Evolutionary conservation across 2,888 invertebrate genomes (phyloP).

Genomic region (Leptopilina drosophilae): DNA sequence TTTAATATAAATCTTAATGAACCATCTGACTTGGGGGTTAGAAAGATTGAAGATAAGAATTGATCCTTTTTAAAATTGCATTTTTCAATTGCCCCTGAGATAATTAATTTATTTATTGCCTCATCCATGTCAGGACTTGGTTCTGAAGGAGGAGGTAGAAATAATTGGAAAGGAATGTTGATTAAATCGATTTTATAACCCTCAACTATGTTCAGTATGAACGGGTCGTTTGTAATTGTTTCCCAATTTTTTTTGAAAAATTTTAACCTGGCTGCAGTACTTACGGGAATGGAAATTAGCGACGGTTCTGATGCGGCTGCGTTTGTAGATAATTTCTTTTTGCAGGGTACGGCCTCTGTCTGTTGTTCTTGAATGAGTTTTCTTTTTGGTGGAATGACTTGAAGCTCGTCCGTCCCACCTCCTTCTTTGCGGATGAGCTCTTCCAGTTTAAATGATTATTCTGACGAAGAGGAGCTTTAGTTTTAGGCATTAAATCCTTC

Average conservation of each 20-base stretch:
- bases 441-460: constrained; percentile 1
- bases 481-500: neutral
- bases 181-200: too few relatives aligned
- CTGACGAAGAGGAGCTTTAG: neutral
- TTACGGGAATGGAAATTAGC: neutral
- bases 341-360: neutral
- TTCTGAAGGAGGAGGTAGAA: neutral
- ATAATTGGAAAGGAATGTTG: too few relatives aligned
- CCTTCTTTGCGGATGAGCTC: neutral
- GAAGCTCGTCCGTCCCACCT: neutral
- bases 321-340: neutral
- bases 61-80: too few relatives aligned
- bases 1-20: too few relatives aligned
- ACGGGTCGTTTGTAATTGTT: too few relatives aligned
- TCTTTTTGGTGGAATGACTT: neutral
- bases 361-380: neutral
- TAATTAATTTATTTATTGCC: neutral
- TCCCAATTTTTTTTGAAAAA: neutral
- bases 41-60: too few relatives aligned
- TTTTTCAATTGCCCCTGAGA: too few relatives aligned
- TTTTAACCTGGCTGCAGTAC: neutral
- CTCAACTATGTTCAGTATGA: too few relatives aligned
- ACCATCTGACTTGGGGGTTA: too few relatives aligned
- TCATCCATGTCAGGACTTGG: neutral
- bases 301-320: neutral